Evolutionary conservation across 1,140 invertebrate genomes (phyloP).

Genomic region (Epicauta chinensis): DNA sequence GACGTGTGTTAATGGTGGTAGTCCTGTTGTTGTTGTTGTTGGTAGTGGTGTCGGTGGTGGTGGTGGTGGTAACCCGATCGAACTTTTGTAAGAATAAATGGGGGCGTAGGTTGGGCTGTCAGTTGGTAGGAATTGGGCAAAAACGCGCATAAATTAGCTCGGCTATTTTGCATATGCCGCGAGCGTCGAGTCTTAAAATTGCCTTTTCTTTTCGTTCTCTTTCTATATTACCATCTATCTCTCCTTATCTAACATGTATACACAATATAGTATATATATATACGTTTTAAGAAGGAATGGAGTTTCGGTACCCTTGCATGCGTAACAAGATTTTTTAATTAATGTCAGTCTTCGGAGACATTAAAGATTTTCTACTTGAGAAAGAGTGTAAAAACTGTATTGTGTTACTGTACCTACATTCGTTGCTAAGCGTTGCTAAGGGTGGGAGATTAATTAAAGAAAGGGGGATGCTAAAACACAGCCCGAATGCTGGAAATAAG

Average conservation of each 20-base stretch:
- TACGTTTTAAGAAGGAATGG: not conserved
- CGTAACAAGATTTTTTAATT: conserved; percentile 41
- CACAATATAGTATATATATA: too few relatives aligned
- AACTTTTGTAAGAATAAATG: too few relatives aligned
- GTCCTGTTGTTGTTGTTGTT: not conserved
- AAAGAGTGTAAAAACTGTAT: conserved; percentile 39
- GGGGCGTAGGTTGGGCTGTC: too few relatives aligned
- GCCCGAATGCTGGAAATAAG: conserved; percentile 38
- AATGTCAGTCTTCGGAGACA: conserved; percentile 38
- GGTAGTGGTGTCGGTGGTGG: conserved; percentile 1
- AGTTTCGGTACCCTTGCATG: conserved; percentile 28
- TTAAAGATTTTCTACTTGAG: conserved; percentile 24
- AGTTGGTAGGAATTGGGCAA: conserved; percentile 2
- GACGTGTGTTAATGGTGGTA: too few relatives aligned
- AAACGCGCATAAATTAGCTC: conserved; percentile 24
- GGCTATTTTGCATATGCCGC: conserved; percentile 21
- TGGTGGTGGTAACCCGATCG: too few relatives aligned
- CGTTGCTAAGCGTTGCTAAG: conserved; percentile 38
- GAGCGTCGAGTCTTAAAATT: conserved; percentile 29
- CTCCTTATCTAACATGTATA: too few relatives aligned
- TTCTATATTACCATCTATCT: not conserved
- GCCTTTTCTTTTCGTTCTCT: conserved; percentile 11
- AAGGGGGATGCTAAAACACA: conserved; percentile 39
- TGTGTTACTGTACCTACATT: conserved; percentile 40
- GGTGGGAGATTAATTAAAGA: conserved; percentile 39